Evolutionary conservation across 1,140 invertebrate genomes (phyloP).

Genomic region (Cydia splendana): DNA sequence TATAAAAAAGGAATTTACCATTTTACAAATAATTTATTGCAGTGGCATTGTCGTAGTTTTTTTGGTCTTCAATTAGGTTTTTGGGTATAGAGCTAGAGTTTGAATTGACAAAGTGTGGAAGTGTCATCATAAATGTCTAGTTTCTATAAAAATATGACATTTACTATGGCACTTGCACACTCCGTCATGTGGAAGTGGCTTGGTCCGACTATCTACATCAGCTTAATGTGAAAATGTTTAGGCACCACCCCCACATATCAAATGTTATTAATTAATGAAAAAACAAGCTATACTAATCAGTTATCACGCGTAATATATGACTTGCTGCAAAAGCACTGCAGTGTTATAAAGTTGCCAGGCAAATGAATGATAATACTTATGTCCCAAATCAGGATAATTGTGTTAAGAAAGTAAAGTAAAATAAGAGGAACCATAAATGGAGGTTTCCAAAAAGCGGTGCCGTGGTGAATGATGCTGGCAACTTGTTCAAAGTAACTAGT

Average conservation of each 20-base stretch:
- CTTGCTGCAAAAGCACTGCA: background rate
- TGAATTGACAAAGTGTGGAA: too few species aligned
- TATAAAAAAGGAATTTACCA: too few species aligned
- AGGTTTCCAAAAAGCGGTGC: background rate
- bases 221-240: background rate
- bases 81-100: too few species aligned
- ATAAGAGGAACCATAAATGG: background rate
- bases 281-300: background rate
- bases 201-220: background rate
- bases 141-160: too few species aligned
- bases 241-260: background rate
- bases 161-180: too few species aligned
- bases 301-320: background rate
- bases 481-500: conserved; percentile 46
- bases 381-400: background rate
- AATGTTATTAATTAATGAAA: background rate
- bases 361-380: background rate
- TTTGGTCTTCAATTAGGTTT: too few species aligned
- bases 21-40: too few species aligned
- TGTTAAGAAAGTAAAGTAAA: conserved; percentile 7
- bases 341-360: conserved; percentile 4
- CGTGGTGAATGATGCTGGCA: conserved; percentile 43
- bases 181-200: too few species aligned
- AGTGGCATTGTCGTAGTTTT: too few species aligned
- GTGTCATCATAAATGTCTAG: too few species aligned